Evolutionary conservation across 2,888 invertebrate genomes (phyloP), one percentile per base, ranked within the genome.

Genomic region (Rhabditoides inermis): DNA sequence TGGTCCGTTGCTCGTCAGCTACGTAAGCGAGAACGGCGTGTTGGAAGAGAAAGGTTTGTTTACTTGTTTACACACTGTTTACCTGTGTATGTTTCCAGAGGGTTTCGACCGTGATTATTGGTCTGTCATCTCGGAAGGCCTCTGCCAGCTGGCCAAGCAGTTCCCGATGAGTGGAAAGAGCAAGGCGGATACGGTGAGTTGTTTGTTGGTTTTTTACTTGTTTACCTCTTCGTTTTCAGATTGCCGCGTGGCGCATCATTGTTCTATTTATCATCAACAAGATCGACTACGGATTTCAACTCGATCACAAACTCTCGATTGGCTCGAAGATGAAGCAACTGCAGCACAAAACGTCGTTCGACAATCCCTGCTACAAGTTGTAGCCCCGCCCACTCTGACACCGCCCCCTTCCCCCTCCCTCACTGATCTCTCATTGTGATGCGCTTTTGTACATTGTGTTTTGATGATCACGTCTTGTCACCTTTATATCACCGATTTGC

Each of bases 211-310:
- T 15, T 15, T 32, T 32, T 15, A 32, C 10, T 32, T 32, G 15
- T 32, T 32, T 12, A 15, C 10, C 32, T 7, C 10, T 32, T 15
- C 15, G 32, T 15, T 32, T 32, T 32, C 32, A 27, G 39, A 27
- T 41, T 40, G 42, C 42, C 23, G 50, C 50, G 18, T 50, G 50
- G 50, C 20, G 50, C 12, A 50, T 50, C 44, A 37, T 50, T 25
- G 35, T 50, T 18, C 45, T 50, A 18, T 50, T 50, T 44, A 50
- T 50, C 27, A 25, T 42, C 37, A 50, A 45, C 42, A 50, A 50
- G 26, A 44, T 50, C 27, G 50, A 50, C 12, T 30, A 30, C 15
- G 50, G 50, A 26, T 50, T 50, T 40, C 32, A 50, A 23, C 32
- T 50, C 12, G 10, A 22, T n/a, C n/a, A n/a, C n/a, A n/a, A n/a